Percentiles rank a stretch among this genome's conserved stretches.
Conservation (phyloP, 2,113 vertebrate genomes). For the Phalacrocorax carbo region DNA sequence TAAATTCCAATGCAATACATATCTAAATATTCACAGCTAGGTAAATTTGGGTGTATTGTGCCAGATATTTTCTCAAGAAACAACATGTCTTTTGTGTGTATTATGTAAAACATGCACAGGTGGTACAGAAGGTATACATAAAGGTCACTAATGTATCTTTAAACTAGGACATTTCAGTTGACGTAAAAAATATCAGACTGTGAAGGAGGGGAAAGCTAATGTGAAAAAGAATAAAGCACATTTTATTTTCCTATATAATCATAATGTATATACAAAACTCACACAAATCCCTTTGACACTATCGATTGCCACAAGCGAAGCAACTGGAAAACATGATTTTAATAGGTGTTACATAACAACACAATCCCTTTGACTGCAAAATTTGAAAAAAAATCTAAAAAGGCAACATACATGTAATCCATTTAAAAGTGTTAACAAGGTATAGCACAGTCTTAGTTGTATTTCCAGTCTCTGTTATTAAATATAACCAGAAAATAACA, state of each 20-base stretch:
- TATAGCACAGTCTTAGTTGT: background rate
- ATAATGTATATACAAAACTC: background rate
- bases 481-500: conserved; percentile 64
- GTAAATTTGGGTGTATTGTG: background rate
- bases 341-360: background rate
- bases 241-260: conserved; percentile 55
- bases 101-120: background rate
- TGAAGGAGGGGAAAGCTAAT: conserved; percentile 32
- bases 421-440: background rate
- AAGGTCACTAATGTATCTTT: conserved; percentile 1
- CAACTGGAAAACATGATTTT: background rate
- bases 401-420: background rate
- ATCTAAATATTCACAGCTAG: background rate
- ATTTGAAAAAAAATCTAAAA: background rate
- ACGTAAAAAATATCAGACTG: background rate
- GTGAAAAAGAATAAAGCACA: background rate
- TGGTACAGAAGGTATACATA: background rate
- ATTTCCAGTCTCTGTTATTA: conserved; percentile 55
- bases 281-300: background rate
- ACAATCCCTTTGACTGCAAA: background rate
- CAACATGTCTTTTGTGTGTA: background rate
- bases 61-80: background rate
- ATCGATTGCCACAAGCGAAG: conserved; percentile 34
- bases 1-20: background rate
- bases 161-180: conserved; percentile 6